These are phyloP conservation scores for Pantelozetes paolii DNA, from an alignment of 2,888 invertebrate species.

Conservation along the genomic window DNA sequence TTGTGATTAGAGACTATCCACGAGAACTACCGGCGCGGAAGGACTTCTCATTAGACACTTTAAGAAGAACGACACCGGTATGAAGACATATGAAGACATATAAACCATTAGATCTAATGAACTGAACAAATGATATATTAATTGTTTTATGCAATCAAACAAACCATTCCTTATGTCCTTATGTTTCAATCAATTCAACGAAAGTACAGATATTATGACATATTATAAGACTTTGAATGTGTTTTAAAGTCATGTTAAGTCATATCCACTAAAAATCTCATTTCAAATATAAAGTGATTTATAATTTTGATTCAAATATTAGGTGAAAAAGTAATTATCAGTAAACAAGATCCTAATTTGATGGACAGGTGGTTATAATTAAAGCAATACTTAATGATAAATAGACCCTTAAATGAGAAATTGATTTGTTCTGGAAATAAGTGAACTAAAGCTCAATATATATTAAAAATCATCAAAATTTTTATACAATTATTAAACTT, in stretches of 20 bases:
- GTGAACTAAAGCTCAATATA: conserved; percentile 21
- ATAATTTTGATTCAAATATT: no score
- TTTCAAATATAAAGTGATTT: no score
- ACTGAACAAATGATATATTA: not conserved
- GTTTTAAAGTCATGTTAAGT: no score
- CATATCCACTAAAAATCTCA: no score
- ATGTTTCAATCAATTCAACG: no score
- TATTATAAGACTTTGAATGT: no score
- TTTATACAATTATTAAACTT: not conserved
- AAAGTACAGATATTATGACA: no score
- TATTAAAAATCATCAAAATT: not conserved
- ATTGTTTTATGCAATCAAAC: not conserved
- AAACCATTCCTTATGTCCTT: no score
- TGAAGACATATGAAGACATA: conserved; percentile 34
- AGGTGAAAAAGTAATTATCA: no score
- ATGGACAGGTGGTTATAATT: not conserved
- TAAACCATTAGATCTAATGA: not conserved
- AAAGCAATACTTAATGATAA: not conserved
- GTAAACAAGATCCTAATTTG: no score
- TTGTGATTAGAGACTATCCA: conserved; percentile 42
- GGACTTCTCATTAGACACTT: conserved; percentile 43
- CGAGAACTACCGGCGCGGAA: conserved; percentile 42
- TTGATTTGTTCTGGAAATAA: not conserved
- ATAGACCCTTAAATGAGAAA: not conserved
- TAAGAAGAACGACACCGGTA: conserved; percentile 47